phyloP scores from a whole-genome alignment of 2,888 invertebrate species.

The Acanthosepion esculentum region DNA sequence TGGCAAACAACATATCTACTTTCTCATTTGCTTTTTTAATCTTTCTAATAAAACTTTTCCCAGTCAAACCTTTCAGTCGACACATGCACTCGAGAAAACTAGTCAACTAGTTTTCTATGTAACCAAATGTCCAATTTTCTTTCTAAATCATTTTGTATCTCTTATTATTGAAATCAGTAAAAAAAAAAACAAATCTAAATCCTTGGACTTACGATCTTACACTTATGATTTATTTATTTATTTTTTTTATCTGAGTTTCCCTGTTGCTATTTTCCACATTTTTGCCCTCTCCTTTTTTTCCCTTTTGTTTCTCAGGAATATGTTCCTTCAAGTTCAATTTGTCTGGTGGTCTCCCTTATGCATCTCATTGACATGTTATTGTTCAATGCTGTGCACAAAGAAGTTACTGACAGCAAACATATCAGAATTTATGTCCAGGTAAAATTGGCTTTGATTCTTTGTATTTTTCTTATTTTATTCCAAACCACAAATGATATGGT shows the following conservation, averaged over 20 bases:
- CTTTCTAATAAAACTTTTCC: too few species aligned
- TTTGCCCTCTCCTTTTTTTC: not conserved
- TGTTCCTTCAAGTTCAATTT: conserved; percentile 79
- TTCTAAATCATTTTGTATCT: not conserved
- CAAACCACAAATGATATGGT: too few species aligned
- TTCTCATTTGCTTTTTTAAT: too few species aligned
- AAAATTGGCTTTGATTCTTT: conserved; percentile 70
- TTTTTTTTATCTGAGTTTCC: too few species aligned
- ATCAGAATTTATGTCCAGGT: conserved; percentile 77
- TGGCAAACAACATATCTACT: too few species aligned
- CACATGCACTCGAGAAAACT: too few species aligned
- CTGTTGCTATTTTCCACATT: too few species aligned
- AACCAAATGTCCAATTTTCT: not conserved
- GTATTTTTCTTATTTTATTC: too few species aligned
- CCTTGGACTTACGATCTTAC: not conserved
- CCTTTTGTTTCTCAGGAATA: conserved; percentile 67
- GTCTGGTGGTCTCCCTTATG: conserved; percentile 80
- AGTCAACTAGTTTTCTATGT: too few species aligned
- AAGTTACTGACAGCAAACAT: conserved; percentile 80
- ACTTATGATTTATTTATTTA: not conserved
- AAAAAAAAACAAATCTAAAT: not conserved
- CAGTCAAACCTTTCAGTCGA: too few species aligned
- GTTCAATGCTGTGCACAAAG: conserved; percentile 77
- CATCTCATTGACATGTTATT: conserved; percentile 86
- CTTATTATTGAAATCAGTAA: not conserved